Conservation (phyloP, 1,140 invertebrate genomes). For the Tetramorium parvispinum region DNA sequence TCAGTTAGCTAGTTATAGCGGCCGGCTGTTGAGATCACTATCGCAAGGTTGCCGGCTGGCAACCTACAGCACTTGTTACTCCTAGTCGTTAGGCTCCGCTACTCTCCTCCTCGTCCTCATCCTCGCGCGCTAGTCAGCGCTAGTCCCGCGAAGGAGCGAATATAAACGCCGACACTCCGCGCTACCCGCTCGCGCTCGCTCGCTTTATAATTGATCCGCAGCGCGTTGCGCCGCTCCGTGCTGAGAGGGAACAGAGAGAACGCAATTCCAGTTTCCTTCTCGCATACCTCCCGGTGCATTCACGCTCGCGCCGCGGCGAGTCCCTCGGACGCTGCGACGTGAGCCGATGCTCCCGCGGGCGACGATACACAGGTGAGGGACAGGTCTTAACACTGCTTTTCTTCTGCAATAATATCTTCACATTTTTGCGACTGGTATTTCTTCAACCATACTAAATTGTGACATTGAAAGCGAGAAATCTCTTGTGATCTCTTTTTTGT, state of each 20-base stretch:
- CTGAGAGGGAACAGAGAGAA: conserved; percentile 7
- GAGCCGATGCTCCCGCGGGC: conserved; percentile 19
- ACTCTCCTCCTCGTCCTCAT: conserved; percentile 53
- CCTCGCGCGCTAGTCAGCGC: conserved; percentile 12
- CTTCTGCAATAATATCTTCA: background rate
- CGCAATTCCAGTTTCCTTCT: conserved; percentile 55
- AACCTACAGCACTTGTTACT: conserved; percentile 73
- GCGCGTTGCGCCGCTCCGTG: background rate
- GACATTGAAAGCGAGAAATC: background rate
- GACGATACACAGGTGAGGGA: conserved; percentile 15
- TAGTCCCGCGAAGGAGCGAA: conserved; percentile 41
- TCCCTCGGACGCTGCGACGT: conserved; percentile 24
- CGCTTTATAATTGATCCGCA: conserved; percentile 59
- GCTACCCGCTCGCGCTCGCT: background rate
- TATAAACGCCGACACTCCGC: conserved; percentile 30
- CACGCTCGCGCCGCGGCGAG: conserved; percentile 36
- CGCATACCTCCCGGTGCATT: conserved; percentile 56
- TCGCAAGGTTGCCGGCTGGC: conserved; percentile 70
- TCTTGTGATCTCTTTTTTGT: too few relatives aligned
- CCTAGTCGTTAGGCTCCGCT: conserved; percentile 64
- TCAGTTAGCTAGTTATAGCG: conserved; percentile 74
- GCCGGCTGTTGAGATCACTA: conserved; percentile 73
- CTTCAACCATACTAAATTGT: background rate
- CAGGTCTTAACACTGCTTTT: background rate
- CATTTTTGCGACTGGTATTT: background rate